Base-by-base conservation (phyloP, 2,888 invertebrate species). In the Plusia festucae region DNA sequence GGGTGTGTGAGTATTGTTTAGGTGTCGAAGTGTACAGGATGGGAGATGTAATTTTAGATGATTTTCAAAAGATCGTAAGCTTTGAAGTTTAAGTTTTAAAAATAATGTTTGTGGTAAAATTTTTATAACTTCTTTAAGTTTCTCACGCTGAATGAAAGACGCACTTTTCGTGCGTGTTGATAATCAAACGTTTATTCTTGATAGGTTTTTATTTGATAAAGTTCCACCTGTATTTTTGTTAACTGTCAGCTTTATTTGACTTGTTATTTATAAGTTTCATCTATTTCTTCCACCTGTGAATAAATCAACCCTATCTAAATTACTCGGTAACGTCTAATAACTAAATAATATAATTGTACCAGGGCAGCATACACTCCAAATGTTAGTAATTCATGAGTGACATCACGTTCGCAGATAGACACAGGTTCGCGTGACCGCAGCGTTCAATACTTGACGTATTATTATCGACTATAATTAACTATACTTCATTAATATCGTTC, bases 1-100 rank as follows among this genome's bases (percentile, higher is more conserved):
- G 77, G 66, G 78, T 76, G 73, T 79, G 80, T 72, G 60, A 34
- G 79, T 78, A 76, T 83, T 85, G 84, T 84, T 85, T 86, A 84
- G 83, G 81, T 81, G 78, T 68, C 79, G 84, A 82, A 81, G 79
- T 81, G 74, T 68, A 75, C 69, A 67, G 73, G 78, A 82, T 70
- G 79, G 65, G 64, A 72, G 81, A 76, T 73, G 77, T 81, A 81
- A 79, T 79, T 81, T 81, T 78, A 80, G 78, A 79, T 73, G 82
- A 79, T 79, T 77, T 77, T 68, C 73, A 64, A 63, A 64, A 67
- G 68, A 68, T 75, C 60, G 66, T 44, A 49, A 57, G 65, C 58
- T 65, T 78, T 79, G 62, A 66, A 58, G 57, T 70, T 67, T 61
- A 30, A 53, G 60, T 11, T 60, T 64, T 64, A 70, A 62, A 70